These are phyloP conservation scores for Holacanthella duospinosa DNA, from an alignment of 2,888 invertebrate species.

Conservation along the genomic window DNA sequence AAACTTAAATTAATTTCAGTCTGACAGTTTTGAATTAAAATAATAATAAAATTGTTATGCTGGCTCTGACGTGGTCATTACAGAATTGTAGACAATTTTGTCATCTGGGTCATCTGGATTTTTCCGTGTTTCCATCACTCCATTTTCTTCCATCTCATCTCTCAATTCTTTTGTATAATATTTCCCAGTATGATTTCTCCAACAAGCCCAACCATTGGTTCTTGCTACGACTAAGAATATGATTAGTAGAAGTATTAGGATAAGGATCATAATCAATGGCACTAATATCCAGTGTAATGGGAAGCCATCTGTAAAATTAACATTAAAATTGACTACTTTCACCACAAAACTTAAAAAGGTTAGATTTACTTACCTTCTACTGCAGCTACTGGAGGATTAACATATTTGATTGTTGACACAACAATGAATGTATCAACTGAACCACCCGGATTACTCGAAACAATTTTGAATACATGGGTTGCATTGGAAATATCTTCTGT, in stretches of 20 bases:
- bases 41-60: too few species aligned
- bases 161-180: too few species aligned
- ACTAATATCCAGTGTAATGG: not conserved
- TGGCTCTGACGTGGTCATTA: too few species aligned
- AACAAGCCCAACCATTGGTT: not conserved
- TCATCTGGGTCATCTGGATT: too few species aligned
- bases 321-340: not conserved
- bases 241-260: not conserved
- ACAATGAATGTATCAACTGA: not conserved
- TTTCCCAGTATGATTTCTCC: too few species aligned
- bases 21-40: too few species aligned
- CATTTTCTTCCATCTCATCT: too few species aligned
- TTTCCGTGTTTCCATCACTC: too few species aligned
- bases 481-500: not conserved
- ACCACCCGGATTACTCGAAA: not conserved
- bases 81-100: too few species aligned
- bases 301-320: not conserved
- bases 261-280: not conserved
- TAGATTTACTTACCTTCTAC: not conserved
- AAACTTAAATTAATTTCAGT: too few species aligned
- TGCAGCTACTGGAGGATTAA: not conserved
- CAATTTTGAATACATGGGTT: not conserved
- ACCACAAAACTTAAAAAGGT: not conserved
- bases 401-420: not conserved
- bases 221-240: not conserved